phyloP scores from a whole-genome alignment of 2,113 vertebrate species.

The Serilophus lunatus region DNA sequence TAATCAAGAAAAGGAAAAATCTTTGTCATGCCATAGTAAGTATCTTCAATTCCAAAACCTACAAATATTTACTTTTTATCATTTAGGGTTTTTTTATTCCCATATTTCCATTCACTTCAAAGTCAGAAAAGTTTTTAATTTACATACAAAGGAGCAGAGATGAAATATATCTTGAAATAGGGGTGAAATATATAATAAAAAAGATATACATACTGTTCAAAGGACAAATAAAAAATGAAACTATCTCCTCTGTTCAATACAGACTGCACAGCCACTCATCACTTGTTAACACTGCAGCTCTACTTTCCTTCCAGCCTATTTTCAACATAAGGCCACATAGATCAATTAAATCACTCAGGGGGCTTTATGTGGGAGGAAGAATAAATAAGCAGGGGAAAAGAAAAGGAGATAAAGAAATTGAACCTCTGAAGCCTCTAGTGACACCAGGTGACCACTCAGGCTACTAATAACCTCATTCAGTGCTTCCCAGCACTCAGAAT shows the following conservation, averaged over 20 bases:
- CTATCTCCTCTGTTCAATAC: background rate
- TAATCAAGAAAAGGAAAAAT: background rate
- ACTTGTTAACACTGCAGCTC: too few species aligned
- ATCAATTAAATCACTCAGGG: too few species aligned
- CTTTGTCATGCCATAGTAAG: background rate
- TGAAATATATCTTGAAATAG: background rate
- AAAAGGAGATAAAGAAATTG: background rate
- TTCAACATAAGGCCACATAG: accelerated
- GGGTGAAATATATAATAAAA: background rate
- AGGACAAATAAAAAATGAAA: background rate
- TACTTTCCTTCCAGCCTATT: accelerated
- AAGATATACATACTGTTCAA: background rate
- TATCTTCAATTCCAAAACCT: background rate
- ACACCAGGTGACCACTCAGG: accelerated
- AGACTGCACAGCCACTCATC: background rate
- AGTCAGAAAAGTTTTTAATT: background rate
- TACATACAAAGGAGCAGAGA: background rate
- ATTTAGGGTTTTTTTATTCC: background rate
- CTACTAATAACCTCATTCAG: too few species aligned
- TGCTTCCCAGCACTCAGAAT: accelerated
- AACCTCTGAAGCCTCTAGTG: background rate
- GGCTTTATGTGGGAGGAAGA: accelerated
- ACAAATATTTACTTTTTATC: background rate
- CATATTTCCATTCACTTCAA: background rate
- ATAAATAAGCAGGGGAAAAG: background rate